These are phyloP conservation scores for Oxygymnocypris stewartii DNA, from an alignment of 2,113 vertebrate genomes.

Conservation along the genomic window DNA sequence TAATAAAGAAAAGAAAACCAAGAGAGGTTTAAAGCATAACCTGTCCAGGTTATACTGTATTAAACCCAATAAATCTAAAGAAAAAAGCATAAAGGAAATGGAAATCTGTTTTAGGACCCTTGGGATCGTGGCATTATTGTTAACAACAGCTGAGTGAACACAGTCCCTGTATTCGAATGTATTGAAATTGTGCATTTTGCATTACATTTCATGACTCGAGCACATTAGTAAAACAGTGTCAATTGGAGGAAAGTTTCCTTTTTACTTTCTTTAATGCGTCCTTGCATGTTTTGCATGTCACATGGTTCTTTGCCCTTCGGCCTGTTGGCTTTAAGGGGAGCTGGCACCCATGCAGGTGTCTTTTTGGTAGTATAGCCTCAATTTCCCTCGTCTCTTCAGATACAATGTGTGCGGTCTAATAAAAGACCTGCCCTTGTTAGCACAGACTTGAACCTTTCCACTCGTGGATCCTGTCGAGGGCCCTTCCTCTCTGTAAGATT, in stretches of 20 bases:
- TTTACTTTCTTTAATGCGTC: neutral
- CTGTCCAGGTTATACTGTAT: neutral
- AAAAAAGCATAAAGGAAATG: neutral
- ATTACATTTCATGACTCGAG: neutral
- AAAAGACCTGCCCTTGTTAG: constrained; percentile 21
- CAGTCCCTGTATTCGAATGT: neutral
- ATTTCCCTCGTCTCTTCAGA: neutral
- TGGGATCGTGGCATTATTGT: neutral
- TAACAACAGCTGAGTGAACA: neutral
- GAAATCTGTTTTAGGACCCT: neutral
- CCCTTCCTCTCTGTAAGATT: neutral
- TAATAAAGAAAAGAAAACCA: neutral
- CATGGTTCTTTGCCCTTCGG: neutral
- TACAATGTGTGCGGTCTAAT: constrained; percentile 25
- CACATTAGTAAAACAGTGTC: neutral
- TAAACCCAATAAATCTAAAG: neutral
- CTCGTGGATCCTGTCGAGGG: neutral
- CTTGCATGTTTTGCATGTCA: neutral
- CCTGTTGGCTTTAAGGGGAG: neutral
- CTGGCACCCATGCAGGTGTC: neutral
- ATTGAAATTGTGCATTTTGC: neutral
- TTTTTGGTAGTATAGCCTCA: constrained; percentile 11
- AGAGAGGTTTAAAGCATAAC: neutral
- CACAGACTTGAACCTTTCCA: constrained; percentile 29
- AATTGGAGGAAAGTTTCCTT: neutral